phyloP scores from a whole-genome alignment of 1,140 invertebrate genomes.

The Hylaeus anthracinus region DNA sequence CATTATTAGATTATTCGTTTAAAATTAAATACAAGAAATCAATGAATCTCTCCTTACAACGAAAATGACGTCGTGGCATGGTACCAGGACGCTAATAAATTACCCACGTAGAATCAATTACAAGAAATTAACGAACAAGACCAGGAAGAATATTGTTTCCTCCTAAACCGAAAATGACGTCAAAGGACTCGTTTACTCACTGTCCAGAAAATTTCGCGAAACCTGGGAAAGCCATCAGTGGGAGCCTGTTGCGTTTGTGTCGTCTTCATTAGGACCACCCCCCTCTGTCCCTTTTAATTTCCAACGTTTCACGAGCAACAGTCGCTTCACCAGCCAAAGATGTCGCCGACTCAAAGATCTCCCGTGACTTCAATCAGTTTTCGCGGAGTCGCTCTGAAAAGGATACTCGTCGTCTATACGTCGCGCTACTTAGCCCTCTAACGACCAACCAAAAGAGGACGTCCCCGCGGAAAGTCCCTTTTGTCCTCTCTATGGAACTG shows the following conservation, averaged over 20 bases:
- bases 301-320: not conserved
- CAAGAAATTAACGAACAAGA: too few species aligned
- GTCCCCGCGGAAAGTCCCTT: conserved; percentile 14
- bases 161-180: not conserved
- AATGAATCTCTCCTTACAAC: too few species aligned
- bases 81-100: too few species aligned
- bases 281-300: conserved; percentile 1
- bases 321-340: conserved; percentile 9
- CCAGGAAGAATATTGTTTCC: too few species aligned
- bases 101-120: too few species aligned
- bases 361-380: conserved; percentile 15
- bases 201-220: not conserved
- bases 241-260: not conserved
- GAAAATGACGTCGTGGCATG: too few species aligned
- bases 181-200: not conserved
- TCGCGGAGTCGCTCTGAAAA: conserved; percentile 12
- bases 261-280: not conserved
- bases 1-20: too few species aligned
- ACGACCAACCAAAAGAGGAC: conserved; percentile 23
- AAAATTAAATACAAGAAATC: too few species aligned
- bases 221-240: too few species aligned
- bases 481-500: conserved; percentile 1
- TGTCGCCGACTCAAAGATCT: not conserved
- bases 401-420: conserved; percentile 5
- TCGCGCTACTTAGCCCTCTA: conserved; percentile 15